phyloP scores from a whole-genome alignment of 2,113 vertebrate species.

The Campylorhamphus procurvoides region DNA sequence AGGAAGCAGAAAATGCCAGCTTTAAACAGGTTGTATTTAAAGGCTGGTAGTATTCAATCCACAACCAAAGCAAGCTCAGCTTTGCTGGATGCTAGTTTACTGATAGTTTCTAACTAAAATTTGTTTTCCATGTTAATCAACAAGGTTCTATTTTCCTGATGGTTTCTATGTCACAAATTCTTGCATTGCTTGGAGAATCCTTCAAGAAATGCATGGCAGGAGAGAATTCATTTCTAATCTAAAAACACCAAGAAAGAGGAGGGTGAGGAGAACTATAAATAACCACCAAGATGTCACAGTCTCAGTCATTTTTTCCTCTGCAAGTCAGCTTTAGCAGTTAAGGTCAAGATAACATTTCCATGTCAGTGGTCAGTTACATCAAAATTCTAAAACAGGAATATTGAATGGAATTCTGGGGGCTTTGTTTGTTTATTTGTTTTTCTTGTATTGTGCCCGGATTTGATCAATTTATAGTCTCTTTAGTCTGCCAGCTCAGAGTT shows the following conservation, averaged over 20 bases:
- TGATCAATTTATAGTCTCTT: conserved; percentile 35
- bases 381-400: conserved; percentile 57
- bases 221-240: conserved; percentile 4
- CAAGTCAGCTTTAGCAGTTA: conserved; percentile 60
- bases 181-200: not conserved
- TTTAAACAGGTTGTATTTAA: not conserved
- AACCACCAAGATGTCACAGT: conserved; percentile 34
- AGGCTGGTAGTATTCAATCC: not conserved
- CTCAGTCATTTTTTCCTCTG: conserved; percentile 51
- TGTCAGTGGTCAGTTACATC: conserved; percentile 65
- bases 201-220: conserved; percentile 32
- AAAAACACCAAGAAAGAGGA: conserved; percentile 37
- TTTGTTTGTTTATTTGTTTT: not conserved
- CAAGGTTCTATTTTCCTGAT: not conserved
- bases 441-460: conserved; percentile 19
- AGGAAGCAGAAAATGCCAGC: not conserved
- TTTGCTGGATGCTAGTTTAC: not conserved
- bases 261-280: conserved; percentile 50
- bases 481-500: not conserved
- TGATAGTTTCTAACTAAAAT: not conserved
- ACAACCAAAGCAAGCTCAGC: not conserved
- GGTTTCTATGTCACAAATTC: not conserved
- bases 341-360: conserved; percentile 68
- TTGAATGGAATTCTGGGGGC: conserved; percentile 35
- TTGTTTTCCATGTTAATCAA: not conserved